Percentiles rank a stretch among this genome's conserved stretches.
These are phyloP conservation scores for Sus cebifrons DNA, from an alignment of 2,797 vertebrate genomes.

Conservation along the genomic window DNA sequence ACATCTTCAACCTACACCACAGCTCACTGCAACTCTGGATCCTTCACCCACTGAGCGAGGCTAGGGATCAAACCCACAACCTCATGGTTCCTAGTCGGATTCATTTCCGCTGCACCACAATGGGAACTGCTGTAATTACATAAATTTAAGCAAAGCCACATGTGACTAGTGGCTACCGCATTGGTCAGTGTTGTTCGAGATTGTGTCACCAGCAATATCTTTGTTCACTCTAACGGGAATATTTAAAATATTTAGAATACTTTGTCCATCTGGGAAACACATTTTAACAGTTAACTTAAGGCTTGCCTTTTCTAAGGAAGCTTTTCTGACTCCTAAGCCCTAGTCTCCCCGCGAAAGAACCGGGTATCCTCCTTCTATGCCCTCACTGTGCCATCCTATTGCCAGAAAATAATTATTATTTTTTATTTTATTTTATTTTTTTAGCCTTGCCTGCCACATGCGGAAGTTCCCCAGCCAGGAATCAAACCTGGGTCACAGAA, in stretches of 20 bases:
- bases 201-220: not conserved
- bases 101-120: no score
- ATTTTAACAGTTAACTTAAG: slow-evolving; percentile 13
- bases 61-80: no score
- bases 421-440: no score
- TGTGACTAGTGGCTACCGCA: not conserved
- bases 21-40: no score
- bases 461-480: no score
- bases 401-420: not conserved
- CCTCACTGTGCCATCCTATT: not conserved
- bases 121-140: not conserved
- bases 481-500: no score
- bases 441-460: no score
- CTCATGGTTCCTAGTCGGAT: no score
- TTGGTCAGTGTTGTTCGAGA: not conserved
- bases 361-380: not conserved
- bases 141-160: not conserved
- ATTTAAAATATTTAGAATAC: not conserved
- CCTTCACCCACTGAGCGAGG: no score
- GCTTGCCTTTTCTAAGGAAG: not conserved
- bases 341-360: not conserved
- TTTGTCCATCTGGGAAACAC: not conserved
- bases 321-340: not conserved
- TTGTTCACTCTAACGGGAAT: not conserved
- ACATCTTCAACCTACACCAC: no score